Conservation (phyloP, 2,113 vertebrate genomes). For the Sialia sialis region DNA sequence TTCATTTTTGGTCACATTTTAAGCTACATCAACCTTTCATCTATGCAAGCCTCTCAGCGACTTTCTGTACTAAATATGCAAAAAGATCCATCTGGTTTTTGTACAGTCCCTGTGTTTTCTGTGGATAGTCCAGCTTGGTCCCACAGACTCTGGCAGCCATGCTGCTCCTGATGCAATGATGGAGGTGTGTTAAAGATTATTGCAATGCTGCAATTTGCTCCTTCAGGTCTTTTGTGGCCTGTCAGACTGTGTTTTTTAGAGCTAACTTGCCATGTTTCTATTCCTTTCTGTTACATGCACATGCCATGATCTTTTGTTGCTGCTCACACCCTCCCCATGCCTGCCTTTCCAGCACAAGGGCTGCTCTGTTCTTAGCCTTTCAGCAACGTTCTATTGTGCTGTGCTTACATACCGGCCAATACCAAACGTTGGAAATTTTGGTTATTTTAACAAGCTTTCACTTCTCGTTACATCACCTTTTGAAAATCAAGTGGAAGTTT, state of each 20-base stretch:
- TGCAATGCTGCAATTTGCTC: neutral
- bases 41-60: neutral
- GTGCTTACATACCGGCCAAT: neutral
- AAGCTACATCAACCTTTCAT: neutral
- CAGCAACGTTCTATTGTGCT: neutral
- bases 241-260: neutral
- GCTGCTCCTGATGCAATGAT: neutral
- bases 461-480: neutral
- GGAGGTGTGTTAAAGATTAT: neutral
- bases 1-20: neutral
- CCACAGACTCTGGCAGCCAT: neutral
- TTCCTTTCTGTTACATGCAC: neutral
- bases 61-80: neutral
- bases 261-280: neutral
- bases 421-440: neutral
- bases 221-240: neutral
- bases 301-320: neutral
- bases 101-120: neutral
- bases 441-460: neutral
- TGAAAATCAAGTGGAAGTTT: neutral
- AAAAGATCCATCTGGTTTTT: neutral
- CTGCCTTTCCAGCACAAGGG: neutral
- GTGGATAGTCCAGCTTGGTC: neutral
- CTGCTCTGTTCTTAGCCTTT: neutral
- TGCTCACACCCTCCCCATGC: neutral